Percentiles rank a stretch among this genome's conserved stretches.
Conservation (phyloP, 2,888 invertebrate genomes). For the Punctoribates punctum region DNA sequence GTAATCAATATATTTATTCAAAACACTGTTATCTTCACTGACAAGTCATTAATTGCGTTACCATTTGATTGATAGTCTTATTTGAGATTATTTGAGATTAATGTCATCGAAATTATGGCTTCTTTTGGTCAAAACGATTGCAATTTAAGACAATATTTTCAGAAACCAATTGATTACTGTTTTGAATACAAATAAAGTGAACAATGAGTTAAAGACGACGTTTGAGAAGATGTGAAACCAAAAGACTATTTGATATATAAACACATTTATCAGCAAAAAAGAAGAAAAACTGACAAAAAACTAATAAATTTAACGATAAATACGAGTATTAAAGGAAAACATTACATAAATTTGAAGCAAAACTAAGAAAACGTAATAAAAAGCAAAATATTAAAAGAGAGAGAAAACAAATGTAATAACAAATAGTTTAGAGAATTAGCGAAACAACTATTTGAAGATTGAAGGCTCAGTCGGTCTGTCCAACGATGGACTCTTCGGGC, state of each 20-base stretch:
- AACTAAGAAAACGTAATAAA: not conserved
- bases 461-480: not conserved
- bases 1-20: no score
- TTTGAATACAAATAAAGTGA: not conserved
- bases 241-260: no score
- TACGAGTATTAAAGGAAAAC: not conserved
- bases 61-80: no score
- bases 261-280: not conserved
- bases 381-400: not conserved
- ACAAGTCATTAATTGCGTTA: no score
- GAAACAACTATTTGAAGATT: not conserved
- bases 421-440: not conserved
- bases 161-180: not conserved
- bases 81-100: not conserved
- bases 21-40: no score
- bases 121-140: not conserved
- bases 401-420: not conserved
- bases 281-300: no score
- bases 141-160: not conserved
- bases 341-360: not conserved
- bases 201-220: slow-evolving; percentile 1
- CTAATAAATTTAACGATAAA: no score
- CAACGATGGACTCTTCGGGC: not conserved
- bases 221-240: not conserved
- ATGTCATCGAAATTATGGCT: not conserved